A percentile compares a stretch with the other conserved stretches of the same genome.
Evolutionary conservation across 2,797 vertebrate genomes (phyloP).

Genomic region (Telmatherina bonti): DNA sequence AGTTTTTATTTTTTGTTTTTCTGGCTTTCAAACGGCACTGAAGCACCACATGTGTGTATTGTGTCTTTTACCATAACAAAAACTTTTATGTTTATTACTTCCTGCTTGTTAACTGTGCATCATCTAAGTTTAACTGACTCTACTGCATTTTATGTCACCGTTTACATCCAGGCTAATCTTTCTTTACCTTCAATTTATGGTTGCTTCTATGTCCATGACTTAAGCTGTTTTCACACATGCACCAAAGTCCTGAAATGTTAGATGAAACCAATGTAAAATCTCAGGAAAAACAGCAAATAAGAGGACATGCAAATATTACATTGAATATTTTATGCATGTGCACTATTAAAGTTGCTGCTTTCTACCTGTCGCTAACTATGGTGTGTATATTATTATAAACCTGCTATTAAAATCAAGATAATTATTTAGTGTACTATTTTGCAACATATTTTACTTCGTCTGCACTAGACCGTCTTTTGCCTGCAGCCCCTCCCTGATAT

Average conservation of each 20-base stretch:
- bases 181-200: conserved; percentile 15
- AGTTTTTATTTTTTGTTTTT: conserved; percentile 26
- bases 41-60: conserved; percentile 48
- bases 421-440: background rate
- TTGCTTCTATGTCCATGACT: conserved; percentile 15
- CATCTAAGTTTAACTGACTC: conserved; percentile 14
- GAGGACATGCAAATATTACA: background rate
- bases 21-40: conserved; percentile 59
- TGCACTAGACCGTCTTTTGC: background rate
- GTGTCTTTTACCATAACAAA: conserved; percentile 36
- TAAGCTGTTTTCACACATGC: background rate
- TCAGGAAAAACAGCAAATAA: background rate
- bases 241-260: background rate
- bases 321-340: background rate
- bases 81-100: conserved; percentile 9
- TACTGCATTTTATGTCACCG: conserved; percentile 28
- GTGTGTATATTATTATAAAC: no score
- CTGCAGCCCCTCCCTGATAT: background rate
- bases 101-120: conserved; percentile 13
- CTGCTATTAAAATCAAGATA: background rate
- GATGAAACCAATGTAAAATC: background rate
- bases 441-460: background rate
- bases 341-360: background rate
- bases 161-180: conserved; percentile 6
- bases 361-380: background rate